Conservation (phyloP, 2,888 invertebrate species). For the Lithophane ornitopus region DNA sequence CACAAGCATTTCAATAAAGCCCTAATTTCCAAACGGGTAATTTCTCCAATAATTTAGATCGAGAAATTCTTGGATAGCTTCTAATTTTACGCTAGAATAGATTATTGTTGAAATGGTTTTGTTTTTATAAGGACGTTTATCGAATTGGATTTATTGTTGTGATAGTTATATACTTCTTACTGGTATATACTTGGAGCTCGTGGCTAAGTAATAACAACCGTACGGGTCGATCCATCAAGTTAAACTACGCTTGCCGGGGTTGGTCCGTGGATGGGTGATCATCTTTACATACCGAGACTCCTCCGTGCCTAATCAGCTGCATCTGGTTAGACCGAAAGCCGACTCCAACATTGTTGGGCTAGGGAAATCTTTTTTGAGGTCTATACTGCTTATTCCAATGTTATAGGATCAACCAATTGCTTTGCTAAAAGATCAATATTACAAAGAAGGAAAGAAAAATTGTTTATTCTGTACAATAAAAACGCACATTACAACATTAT, state of each 20-base stretch:
- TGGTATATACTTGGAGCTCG: no score
- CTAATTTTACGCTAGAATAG: conserved; percentile 40
- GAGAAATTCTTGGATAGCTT: conserved; percentile 30
- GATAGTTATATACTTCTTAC: neutral
- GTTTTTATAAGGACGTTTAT: conserved; percentile 19
- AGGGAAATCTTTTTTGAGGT: neutral
- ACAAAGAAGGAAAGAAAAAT: no score
- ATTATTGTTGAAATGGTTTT: conserved; percentile 28
- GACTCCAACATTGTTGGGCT: no score
- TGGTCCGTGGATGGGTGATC: no score
- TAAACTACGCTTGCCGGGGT: no score
- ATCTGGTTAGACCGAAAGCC: no score
- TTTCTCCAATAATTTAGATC: conserved; percentile 39
- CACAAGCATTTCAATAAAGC: conserved; percentile 50
- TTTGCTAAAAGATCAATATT: neutral
- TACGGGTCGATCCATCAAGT: no score
- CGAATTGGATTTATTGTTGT: conserved; percentile 18
- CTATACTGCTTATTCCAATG: neutral
- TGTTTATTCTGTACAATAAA: no score
- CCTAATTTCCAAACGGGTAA: conserved; percentile 39
- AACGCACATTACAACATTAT: no score
- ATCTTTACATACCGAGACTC: no score
- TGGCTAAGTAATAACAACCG: no score
- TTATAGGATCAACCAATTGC: neutral
- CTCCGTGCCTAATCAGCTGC: no score